Base-by-base conservation (phyloP, 2,113 vertebrate species). In the Saiga tatarica region DNA sequence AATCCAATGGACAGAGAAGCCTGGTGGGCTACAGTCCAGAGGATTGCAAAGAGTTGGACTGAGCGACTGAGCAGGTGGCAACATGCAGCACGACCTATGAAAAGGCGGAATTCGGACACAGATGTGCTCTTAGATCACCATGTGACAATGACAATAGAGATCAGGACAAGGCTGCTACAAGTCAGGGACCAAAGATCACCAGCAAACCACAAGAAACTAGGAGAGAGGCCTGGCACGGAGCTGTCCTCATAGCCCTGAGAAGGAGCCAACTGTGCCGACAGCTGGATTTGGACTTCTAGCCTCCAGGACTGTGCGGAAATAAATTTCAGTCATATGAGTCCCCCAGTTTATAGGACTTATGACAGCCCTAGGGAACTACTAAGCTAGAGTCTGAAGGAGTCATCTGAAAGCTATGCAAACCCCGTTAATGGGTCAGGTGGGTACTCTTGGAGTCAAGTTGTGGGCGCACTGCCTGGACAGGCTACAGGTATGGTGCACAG, bases 241-340 rank as follows among this genome's bases (percentile, higher is more conserved):
- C 55, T 21, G 52, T 39, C 23, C 50, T 28, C 64, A n/a, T 1
- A 14, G 50, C 50, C 28, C 60, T 57, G 9, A n/a, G 57, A 55
- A 28, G 12, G 12, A 53, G 19, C 7, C 15, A 33, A 42, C 6
- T 6, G n/a, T 36, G 2, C 74, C 1, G 0, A 30, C 25, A 64
- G 23, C 67, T 60, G 21, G 17, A 17, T 26, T 30, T 9, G 7
- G 21, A 76, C 28, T 9, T 60, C 76, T 33, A 1, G 28, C 90
- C 26, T 71, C 30, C 17, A 26, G 45, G 10, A 81, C 62, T 6
- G 4, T 3, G 45, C 3, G 7, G 53, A 86, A 88, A 23, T 21
- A 16, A 7, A 84, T 79, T 55, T 45, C 36, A 36, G 28, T 36
- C 6, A 6, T 52, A 19, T 5, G 7, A 84, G 55, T 19, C 91